These are phyloP conservation scores for Penaeus chinensis DNA, from an alignment of 1,140 invertebrate species.

Conservation along the genomic window DNA sequence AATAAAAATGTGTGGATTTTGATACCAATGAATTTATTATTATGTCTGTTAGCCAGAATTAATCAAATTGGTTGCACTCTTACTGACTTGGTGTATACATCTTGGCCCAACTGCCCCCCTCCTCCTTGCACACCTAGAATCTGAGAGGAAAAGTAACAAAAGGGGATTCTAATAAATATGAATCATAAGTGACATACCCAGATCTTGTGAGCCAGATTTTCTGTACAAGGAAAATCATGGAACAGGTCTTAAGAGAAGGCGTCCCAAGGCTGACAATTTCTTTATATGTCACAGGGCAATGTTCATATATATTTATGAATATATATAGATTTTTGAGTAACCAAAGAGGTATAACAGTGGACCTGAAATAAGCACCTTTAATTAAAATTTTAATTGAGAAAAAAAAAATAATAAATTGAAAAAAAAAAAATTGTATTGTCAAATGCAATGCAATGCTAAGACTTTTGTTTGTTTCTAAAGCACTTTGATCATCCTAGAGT, in stretches of 20 bases:
- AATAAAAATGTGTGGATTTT: conserved; percentile 7
- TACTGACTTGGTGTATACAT: conserved; percentile 29
- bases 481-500: neutral
- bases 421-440: neutral
- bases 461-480: neutral
- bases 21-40: conserved; percentile 19
- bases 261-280: too few relatives aligned
- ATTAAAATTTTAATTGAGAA: too few relatives aligned
- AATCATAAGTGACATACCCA: neutral
- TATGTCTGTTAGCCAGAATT: conserved; percentile 10
- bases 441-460: neutral
- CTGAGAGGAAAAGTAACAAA: conserved; percentile 1
- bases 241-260: too few relatives aligned
- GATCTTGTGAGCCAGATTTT: too few relatives aligned
- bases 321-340: conserved; percentile 24
- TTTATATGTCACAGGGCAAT: neutral
- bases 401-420: neutral
- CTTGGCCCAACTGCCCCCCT: conserved; percentile 20
- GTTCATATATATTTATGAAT: neutral
- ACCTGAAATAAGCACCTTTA: neutral
- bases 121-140: neutral
- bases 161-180: neutral
- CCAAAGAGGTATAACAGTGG: conserved; percentile 40
- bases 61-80: conserved; percentile 16
- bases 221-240: too few relatives aligned